phyloP scores from a whole-genome alignment of 1,140 invertebrate genomes.

The Microplitis demolitor region DNA sequence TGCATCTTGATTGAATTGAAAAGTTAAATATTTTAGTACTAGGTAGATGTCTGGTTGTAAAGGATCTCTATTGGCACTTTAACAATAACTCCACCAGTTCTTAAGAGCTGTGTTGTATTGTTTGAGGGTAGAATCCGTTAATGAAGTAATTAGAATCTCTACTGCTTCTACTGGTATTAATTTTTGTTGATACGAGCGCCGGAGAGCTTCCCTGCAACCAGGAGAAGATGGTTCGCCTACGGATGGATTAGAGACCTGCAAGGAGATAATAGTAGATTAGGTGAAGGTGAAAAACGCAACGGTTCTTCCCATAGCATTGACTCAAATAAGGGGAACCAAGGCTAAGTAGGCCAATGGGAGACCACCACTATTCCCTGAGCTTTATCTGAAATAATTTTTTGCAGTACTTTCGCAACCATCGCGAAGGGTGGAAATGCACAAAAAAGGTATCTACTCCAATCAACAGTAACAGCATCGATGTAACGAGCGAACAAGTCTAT shows the following conservation, averaged over 20 bases:
- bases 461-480: slow-evolving; percentile 6
- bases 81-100: slow-evolving; percentile 9
- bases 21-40: background rate
- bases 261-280: slow-evolving; percentile 2
- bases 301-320: background rate
- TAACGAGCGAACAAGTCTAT: background rate
- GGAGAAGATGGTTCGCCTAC: background rate
- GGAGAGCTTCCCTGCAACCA: background rate
- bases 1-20: slow-evolving; percentile 27
- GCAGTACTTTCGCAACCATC: background rate
- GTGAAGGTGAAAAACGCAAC: background rate
- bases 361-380: background rate
- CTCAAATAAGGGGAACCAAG: background rate
- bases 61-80: background rate
- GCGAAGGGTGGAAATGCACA: slow-evolving; percentile 12
- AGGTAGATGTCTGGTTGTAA: background rate
- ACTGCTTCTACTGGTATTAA: background rate
- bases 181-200: background rate
- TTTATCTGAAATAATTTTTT: background rate
- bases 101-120: slow-evolving; percentile 4
- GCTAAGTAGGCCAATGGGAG: background rate
- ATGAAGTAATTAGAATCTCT: background rate
- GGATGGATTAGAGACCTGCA: background rate
- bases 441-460: background rate
- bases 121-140: slow-evolving; percentile 1